Conservation (phyloP, 2,113 vertebrate genomes). For the Channa maculata region DNA sequence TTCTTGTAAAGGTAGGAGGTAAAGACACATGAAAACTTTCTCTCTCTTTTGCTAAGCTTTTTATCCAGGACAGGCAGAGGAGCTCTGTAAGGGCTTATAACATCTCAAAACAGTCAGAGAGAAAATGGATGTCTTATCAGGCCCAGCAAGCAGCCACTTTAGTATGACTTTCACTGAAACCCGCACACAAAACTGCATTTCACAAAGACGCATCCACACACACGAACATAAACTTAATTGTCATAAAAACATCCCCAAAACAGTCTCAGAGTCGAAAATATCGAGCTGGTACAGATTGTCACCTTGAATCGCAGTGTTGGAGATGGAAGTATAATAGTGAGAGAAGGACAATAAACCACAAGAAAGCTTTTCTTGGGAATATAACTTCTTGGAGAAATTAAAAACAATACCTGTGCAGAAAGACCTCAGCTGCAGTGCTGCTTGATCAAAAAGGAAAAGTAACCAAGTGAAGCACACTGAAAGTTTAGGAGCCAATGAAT, state of each 20-base stretch:
- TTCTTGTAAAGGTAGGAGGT: constrained; percentile 17
- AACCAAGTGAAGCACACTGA: neutral
- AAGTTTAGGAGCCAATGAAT: neutral
- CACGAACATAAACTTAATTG: constrained; percentile 30
- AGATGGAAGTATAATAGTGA: constrained; percentile 13
- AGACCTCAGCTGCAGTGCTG: constrained; percentile 18
- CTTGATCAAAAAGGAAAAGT: constrained; percentile 30
- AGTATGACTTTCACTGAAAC: constrained; percentile 17
- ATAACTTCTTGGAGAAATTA: constrained; percentile 3
- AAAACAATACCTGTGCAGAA: constrained; percentile 11
- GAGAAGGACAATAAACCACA: constrained; percentile 10
- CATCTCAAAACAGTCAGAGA: constrained; percentile 48
- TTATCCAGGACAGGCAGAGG: constrained; percentile 47
- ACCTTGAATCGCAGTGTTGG: constrained; percentile 4
- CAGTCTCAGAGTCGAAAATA: constrained; percentile 3
- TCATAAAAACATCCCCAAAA: constrained; percentile 34
- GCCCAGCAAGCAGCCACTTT: constrained; percentile 45
- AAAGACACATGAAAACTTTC: constrained; percentile 1
- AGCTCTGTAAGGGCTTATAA: constrained; percentile 50
- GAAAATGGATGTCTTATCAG: constrained; percentile 57
- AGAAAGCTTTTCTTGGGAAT: neutral
- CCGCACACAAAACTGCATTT: constrained; percentile 26
- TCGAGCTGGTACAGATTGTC: constrained; percentile 10
- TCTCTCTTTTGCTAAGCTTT: constrained; percentile 43
- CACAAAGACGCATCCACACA: constrained; percentile 25